Evolutionary conservation across 2,888 invertebrate species (phyloP).

Genomic region (Hypsopygia costalis): DNA sequence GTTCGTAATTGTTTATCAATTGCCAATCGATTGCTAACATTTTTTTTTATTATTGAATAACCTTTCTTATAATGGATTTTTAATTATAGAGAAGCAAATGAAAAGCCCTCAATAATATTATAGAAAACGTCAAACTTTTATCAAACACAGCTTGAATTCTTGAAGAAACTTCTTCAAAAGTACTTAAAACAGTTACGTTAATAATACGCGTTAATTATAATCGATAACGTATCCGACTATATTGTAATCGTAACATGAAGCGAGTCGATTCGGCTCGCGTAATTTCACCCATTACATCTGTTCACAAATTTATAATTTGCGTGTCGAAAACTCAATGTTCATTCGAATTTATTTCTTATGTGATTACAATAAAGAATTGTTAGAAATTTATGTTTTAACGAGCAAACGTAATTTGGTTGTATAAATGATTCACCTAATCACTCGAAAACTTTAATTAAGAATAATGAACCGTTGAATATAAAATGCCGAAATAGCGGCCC

Average conservation of each 20-base stretch:
- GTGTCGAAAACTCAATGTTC: slow-evolving; percentile 35
- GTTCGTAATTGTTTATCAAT: slow-evolving; percentile 9
- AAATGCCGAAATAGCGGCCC: slow-evolving; percentile 44
- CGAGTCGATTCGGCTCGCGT: slow-evolving; percentile 59
- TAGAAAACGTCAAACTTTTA: slow-evolving; percentile 57
- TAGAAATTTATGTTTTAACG: slow-evolving; percentile 10
- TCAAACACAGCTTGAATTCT: slow-evolving; percentile 51
- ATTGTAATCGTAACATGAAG: slow-evolving; percentile 62
- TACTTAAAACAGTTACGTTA: slow-evolving; percentile 59
- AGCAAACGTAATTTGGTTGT: slow-evolving; percentile 23
- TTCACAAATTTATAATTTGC: slow-evolving; percentile 59
- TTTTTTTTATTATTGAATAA: slow-evolving; percentile 14
- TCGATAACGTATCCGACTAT: slow-evolving; percentile 60
- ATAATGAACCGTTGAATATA: slow-evolving; percentile 59
- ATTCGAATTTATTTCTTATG: slow-evolving; percentile 40
- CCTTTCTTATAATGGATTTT: slow-evolving; percentile 46
- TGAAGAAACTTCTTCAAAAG: slow-evolving; percentile 56
- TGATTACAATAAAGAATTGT: slow-evolving; percentile 27
- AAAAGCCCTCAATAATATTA: slow-evolving; percentile 54
- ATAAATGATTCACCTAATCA: slow-evolving; percentile 52
- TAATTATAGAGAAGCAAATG: slow-evolving; percentile 61
- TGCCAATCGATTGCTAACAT: not conserved
- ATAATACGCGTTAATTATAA: slow-evolving; percentile 64
- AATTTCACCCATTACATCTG: slow-evolving; percentile 61
- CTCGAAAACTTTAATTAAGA: slow-evolving; percentile 59